A percentile compares a stretch with the other conserved stretches of the same genome.
Conservation (phyloP, 2,888 invertebrate genomes). For the Lamellibrachia satsuma region DNA sequence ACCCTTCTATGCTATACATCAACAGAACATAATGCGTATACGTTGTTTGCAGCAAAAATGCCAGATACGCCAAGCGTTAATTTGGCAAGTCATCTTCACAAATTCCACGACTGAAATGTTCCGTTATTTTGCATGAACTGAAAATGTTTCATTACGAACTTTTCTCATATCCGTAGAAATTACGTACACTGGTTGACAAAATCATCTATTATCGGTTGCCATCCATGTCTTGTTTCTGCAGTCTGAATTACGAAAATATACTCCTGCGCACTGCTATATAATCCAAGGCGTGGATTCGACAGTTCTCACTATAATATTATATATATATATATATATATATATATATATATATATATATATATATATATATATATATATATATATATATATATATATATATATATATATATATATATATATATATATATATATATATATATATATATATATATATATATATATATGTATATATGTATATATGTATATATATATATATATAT, state of each 20-base stretch:
- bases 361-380: too few relatives aligned
- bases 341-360: too few relatives aligned
- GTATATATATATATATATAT: too few relatives aligned
- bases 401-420: too few relatives aligned
- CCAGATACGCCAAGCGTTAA: background rate
- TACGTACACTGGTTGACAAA: background rate
- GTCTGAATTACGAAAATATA: background rate
- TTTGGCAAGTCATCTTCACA: background rate
- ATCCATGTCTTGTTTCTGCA: background rate
- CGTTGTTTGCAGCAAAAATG: background rate
- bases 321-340: too few relatives aligned
- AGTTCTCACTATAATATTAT: too few relatives aligned
- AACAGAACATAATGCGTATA: background rate
- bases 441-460: too few relatives aligned
- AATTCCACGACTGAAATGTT: background rate
- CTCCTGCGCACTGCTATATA: background rate
- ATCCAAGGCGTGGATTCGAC: background rate
- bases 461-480: too few relatives aligned
- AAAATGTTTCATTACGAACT: background rate
- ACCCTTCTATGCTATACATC: background rate
- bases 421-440: too few relatives aligned
- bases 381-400: too few relatives aligned
- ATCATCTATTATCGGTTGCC: background rate
- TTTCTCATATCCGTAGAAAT: background rate
- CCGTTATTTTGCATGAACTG: background rate